Conservation (phyloP, 2,797 vertebrate species). For the Oceanodroma leucorhoa region DNA sequence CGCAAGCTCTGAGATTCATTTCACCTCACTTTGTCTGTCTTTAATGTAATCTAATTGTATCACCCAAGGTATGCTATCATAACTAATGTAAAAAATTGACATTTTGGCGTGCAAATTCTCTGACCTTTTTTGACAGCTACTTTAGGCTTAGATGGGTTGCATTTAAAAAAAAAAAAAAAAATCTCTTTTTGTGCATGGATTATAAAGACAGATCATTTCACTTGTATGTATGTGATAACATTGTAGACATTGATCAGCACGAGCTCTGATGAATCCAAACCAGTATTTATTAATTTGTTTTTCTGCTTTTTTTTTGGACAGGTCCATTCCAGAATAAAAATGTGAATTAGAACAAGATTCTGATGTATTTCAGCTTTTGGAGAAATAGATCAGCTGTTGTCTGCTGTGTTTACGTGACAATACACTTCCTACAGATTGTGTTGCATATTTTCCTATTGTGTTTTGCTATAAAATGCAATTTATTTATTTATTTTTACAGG, state of each 20-base stretch:
- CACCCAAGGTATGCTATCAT: background rate
- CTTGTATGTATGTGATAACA: background rate
- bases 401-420: background rate
- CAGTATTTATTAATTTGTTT: background rate
- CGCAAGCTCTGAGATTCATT: background rate
- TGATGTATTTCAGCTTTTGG: background rate
- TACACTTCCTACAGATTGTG: background rate
- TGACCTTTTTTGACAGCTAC: background rate
- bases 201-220: background rate
- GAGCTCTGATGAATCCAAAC: background rate
- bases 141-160: background rate
- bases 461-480: background rate
- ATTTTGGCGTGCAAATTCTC: background rate
- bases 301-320: background rate
- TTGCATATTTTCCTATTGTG: background rate
- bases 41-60: background rate
- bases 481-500: constrained; percentile 66
- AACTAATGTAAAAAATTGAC: background rate
- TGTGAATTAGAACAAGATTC: background rate
- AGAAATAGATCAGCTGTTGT: background rate
- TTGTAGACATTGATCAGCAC: background rate
- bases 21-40: background rate
- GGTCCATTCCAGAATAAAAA: background rate
- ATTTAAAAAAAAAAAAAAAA: background rate
- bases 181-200: background rate